Percentiles rank a stretch among this genome's conserved stretches.
phyloP scores from a whole-genome alignment of 2,797 vertebrate genomes.

The Triplophysa bombifrons region DNA sequence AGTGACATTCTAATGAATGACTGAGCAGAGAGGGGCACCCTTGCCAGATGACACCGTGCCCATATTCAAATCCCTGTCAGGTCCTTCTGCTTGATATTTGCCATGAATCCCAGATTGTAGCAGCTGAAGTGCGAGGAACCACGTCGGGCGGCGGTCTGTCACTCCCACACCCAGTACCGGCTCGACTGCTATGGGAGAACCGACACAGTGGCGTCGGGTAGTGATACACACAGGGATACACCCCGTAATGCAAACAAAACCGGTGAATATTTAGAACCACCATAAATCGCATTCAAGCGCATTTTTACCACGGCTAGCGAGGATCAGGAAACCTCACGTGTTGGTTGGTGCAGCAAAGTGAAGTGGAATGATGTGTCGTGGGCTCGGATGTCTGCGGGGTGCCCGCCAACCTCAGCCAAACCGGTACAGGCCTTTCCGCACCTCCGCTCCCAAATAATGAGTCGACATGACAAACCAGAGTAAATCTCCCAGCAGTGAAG shows the following conservation, averaged over 20 bases:
- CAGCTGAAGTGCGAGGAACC: slow-evolving; percentile 64
- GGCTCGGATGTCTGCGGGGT: slow-evolving; percentile 42
- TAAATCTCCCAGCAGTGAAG: slow-evolving; percentile 73
- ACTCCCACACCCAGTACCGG: slow-evolving; percentile 58
- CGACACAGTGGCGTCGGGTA: slow-evolving; percentile 13
- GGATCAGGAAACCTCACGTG: slow-evolving; percentile 62
- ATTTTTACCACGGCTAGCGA: slow-evolving; percentile 6
- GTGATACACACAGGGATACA: slow-evolving; percentile 41
- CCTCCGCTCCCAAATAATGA: slow-evolving; percentile 72
- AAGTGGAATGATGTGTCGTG: slow-evolving; percentile 37
- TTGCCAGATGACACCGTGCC: slow-evolving; percentile 4
- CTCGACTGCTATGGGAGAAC: slow-evolving; percentile 46
- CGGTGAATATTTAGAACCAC: slow-evolving; percentile 43
- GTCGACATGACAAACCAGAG: slow-evolving; percentile 68
- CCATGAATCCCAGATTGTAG: slow-evolving; percentile 65
- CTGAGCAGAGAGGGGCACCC: slow-evolving; percentile 7
- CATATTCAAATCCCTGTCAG: slow-evolving; percentile 17
- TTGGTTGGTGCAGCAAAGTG: slow-evolving; percentile 31
- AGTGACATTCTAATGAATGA: slow-evolving; percentile 48
- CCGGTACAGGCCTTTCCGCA: slow-evolving; percentile 69
- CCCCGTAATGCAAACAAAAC: slow-evolving; percentile 67
- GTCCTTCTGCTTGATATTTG: slow-evolving; percentile 59
- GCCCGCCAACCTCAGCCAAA: slow-evolving; percentile 61
- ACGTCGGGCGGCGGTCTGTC: slow-evolving; percentile 70
- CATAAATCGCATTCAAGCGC: slow-evolving; percentile 56